These are phyloP conservation scores for Gallinago undulata DNA, from an alignment of 2,113 vertebrate genomes.

Conservation along the genomic window DNA sequence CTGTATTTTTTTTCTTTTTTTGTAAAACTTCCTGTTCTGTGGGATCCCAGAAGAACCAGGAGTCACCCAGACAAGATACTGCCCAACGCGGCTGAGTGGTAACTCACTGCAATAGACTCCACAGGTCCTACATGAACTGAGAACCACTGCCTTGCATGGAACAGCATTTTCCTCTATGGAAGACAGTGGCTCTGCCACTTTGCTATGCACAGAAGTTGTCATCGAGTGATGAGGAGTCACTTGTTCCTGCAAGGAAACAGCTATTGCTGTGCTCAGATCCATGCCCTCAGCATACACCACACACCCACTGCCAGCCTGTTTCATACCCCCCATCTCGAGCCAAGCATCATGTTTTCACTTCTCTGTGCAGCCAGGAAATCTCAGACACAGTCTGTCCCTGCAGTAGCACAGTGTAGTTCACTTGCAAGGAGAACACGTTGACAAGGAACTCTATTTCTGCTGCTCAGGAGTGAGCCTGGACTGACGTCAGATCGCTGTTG, in stretches of 20 bases:
- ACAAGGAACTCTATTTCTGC: not conserved
- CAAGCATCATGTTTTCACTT: not conserved
- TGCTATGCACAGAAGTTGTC: not conserved
- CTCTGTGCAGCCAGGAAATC: not conserved
- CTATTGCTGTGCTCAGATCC: not conserved
- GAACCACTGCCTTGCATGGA: fast-evolving
- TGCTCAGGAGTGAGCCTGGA: not conserved
- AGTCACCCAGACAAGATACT: not conserved
- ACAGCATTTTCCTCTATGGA: fast-evolving
- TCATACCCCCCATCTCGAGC: not conserved
- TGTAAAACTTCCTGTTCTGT: not conserved
- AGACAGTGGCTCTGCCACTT: not conserved
- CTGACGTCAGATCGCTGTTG: not conserved
- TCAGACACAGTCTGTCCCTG: not conserved
- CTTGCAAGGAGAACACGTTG: not conserved
- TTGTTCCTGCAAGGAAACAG: not conserved
- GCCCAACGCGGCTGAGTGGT: not conserved
- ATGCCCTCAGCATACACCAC: not conserved
- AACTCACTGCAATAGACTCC: not conserved
- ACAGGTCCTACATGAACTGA: not conserved
- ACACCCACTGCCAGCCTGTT: fast-evolving
- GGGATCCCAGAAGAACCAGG: not conserved
- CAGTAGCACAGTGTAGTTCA: not conserved
- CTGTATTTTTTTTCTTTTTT: fast-evolving
- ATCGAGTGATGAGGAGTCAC: not conserved